These are phyloP conservation scores for Phainopepla nitens DNA, from an alignment of 2,113 vertebrate genomes.

Conservation along the genomic window DNA sequence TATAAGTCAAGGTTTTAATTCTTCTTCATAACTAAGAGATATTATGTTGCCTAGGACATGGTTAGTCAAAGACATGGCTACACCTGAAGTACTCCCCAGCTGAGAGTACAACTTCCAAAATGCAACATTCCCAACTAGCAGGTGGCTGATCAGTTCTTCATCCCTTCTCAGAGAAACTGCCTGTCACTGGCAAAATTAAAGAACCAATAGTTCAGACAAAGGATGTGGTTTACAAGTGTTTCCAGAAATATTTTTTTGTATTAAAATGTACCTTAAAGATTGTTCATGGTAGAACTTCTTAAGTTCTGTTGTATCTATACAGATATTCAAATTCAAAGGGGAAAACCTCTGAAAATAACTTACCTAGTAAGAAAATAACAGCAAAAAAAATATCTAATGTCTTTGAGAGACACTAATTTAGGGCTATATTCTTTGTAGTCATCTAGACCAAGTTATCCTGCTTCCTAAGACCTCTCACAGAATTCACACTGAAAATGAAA, in stretches of 20 bases:
- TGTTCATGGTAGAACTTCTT: neutral
- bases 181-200: neutral
- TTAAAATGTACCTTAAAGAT: neutral
- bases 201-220: neutral
- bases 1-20: neutral
- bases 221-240: neutral
- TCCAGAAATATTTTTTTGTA: neutral
- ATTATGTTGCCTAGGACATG: neutral
- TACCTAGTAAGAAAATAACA: neutral
- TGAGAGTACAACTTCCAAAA: neutral
- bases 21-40: neutral
- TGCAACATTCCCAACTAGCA: fast-evolving
- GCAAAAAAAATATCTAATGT: neutral
- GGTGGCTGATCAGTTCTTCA: neutral
- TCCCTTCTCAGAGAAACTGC: neutral
- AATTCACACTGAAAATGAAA: neutral
- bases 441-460: neutral
- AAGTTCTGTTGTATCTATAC: neutral
- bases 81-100: neutral
- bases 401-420: neutral
- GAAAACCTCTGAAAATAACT: neutral
- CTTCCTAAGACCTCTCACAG: neutral
- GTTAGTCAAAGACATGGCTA: neutral
- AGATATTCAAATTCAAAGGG: neutral
- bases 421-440: neutral